These are phyloP conservation scores for Alouatta palliata DNA, from an alignment of 2,113 vertebrate species.

Conservation along the genomic window DNA sequence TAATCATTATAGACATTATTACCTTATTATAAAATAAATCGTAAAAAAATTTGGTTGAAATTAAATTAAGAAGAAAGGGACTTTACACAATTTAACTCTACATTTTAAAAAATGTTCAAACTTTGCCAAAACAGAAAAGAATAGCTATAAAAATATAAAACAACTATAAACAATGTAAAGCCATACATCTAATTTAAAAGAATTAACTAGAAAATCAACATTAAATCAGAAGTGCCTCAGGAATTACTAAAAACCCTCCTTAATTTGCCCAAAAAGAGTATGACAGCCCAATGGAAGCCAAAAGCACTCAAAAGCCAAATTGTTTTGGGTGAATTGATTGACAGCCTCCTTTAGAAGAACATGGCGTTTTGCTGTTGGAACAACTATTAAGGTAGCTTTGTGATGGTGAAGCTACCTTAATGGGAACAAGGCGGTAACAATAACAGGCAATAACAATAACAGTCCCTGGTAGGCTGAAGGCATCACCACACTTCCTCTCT, in stretches of 20 bases:
- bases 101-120: not conserved
- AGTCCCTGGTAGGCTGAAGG: not conserved
- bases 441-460: no score
- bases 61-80: conserved; percentile 1
- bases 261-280: not conserved
- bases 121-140: not conserved
- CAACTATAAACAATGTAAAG: not conserved
- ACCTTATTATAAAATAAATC: conserved; percentile 15
- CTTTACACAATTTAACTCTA: not conserved
- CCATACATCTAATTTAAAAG: not conserved
- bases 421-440: not conserved
- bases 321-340: not conserved
- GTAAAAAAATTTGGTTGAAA: not conserved
- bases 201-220: not conserved
- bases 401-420: not conserved
- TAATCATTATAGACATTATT: not conserved
- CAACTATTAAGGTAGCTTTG: not conserved
- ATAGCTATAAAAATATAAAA: not conserved
- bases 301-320: not conserved
- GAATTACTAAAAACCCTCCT: not conserved
- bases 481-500: not conserved
- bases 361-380: not conserved
- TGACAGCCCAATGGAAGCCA: not conserved
- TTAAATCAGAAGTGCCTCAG: not conserved
- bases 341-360: not conserved